These are phyloP conservation scores for Dyspetes luteomarginatus DNA, from an alignment of 2,888 invertebrate species.

Conservation along the genomic window DNA sequence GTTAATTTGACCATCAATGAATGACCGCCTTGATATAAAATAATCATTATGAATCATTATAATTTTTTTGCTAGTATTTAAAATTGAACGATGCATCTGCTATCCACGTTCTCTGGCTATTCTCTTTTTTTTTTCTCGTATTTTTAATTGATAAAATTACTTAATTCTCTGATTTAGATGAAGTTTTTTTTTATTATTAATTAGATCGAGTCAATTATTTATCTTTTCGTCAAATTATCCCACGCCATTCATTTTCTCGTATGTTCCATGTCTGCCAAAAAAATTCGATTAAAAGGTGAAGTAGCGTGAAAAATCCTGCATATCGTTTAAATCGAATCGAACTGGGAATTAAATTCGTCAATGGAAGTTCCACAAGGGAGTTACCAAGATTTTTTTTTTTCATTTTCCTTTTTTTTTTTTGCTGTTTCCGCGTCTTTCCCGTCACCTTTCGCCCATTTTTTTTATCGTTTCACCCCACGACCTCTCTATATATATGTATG, in stretches of 20 bases:
- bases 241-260: not conserved
- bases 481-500: not conserved
- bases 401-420: constrained; percentile 6
- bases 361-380: constrained; percentile 31
- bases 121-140: too few species aligned
- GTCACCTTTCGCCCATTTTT: constrained; percentile 17
- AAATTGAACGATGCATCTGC: too few species aligned
- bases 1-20: too few species aligned
- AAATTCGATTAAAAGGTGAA: not conserved
- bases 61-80: too few species aligned
- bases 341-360: constrained; percentile 23
- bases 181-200: too few species aligned
- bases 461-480: not conserved
- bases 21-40: too few species aligned
- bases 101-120: too few species aligned
- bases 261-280: not conserved
- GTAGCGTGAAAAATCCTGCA: not conserved
- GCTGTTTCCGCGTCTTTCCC: not conserved
- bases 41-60: too few species aligned
- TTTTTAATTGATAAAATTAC: too few species aligned
- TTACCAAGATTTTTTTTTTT: constrained; percentile 7
- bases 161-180: too few species aligned
- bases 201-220: too few species aligned
- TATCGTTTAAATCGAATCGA: constrained; percentile 23
- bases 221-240: too few species aligned